Evolutionary conservation across 2,113 vertebrate species (phyloP), one percentile per base, ranked within the genome.

Genomic region (Oreochromis tanganicae): DNA sequence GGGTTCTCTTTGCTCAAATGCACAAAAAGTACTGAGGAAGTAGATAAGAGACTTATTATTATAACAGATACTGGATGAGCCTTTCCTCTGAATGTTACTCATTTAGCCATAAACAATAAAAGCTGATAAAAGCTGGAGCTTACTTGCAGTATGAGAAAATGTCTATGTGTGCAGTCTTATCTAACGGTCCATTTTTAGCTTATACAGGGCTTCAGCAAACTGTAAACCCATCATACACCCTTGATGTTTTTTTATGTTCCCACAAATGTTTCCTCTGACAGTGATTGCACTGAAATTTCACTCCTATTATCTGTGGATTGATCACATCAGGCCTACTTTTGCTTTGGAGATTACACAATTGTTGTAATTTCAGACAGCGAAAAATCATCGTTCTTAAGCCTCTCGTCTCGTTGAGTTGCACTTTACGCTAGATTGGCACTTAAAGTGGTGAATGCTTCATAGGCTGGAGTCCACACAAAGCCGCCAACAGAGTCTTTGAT

Each of bases 401-500:
- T 87, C 19, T 41, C 21, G 59, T 87, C 61, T 85, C 43, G 84
- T 83, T 81, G 88, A 88, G 87, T 73, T 82, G 89, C 84, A 92
- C 89, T 95, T 94, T 89, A 86, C 71, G 54, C 89, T 46, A 80
- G 92, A 93, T 94, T 93, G 91, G 63, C 90, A 88, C 92, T 88
- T 91, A 83, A 46, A 80, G 82, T 54, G 55, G 75, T 46, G 87
- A 94, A 91, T 85, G 93, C 87, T 91, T 92, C 11, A 19, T 71
- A 75, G 81, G 71, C 88, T 81, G 87, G 84, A 78, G 71, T 89
- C 89, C 92, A 56, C 88, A 94, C 92, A 93, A 89, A 94, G 89
- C 91, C 80, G 75, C 92, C 89, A 59, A 82, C 73, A 34, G 92
- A 87, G 86, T 38, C 94, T 96, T 96, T 95, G 94, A 95, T 95